Evolutionary conservation across 2,888 invertebrate genomes (phyloP).

Genomic region (Hololepta plana): DNA sequence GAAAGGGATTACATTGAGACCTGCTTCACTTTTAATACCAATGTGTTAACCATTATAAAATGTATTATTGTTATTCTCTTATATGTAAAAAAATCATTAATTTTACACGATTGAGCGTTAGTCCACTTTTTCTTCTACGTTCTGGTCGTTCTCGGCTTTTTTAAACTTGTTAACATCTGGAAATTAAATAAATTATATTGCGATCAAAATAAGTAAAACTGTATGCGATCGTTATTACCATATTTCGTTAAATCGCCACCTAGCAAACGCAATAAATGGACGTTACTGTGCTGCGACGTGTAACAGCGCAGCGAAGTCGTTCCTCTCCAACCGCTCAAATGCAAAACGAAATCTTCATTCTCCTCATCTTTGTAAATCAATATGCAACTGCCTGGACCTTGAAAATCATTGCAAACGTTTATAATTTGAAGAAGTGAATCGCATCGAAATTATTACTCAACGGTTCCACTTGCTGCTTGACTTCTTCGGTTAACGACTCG

Average conservation of each 20-base stretch:
- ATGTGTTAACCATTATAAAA: no score
- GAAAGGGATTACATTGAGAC: constrained; percentile 3
- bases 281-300: constrained; percentile 65
- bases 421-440: constrained; percentile 1
- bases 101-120: constrained; percentile 2
- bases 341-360: constrained; percentile 33
- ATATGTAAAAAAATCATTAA: no score
- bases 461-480: constrained; percentile 47
- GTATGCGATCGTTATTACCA: constrained; percentile 37
- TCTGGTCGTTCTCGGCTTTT: constrained; percentile 28
- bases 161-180: constrained; percentile 56
- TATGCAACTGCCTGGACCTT: constrained; percentile 58
- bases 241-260: constrained; percentile 76
- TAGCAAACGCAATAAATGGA: constrained; percentile 71
- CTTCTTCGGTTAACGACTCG: constrained; percentile 41
- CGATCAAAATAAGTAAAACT: constrained; percentile 6
- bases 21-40: constrained; percentile 2
- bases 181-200: constrained; percentile 10
- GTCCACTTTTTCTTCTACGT: constrained; percentile 13
- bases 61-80: no score
- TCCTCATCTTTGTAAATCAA: constrained; percentile 39
- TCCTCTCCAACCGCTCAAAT: constrained; percentile 83
- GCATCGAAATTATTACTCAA: constrained; percentile 37
- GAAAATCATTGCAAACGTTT: constrained; percentile 11
- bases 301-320: constrained; percentile 74